Base-by-base conservation (phyloP, 2,888 invertebrate species). In the Sinohyriopsis cumingii region DNA sequence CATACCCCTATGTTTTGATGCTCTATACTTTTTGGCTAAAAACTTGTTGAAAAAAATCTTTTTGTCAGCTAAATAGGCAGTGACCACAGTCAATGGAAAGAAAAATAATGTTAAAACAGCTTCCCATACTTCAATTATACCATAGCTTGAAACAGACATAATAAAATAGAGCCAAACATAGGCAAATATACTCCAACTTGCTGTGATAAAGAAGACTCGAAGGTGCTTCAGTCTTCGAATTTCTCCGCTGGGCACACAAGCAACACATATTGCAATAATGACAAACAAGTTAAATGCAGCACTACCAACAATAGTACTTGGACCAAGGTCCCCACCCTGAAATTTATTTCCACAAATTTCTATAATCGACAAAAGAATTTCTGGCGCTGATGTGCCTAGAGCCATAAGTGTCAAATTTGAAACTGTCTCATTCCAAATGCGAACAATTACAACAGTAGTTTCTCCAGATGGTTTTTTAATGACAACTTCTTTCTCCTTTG, bases 391-490 rank as follows among this genome's bases (percentile, higher is more conserved):
- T 28, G 98, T 98, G 4, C 99, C 99, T 68, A 99, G 91, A 20
- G 99, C 99, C 99, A 99, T 99, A 67, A 99, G 92, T 7, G 99
- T 99, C 82, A 99, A 92, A 91, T 99, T 99, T 78, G 98, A 98
- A 60, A 99, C 99, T 3, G 99, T 99, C 90, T 99, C 99, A 91
- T 99, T 99, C 99, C 99, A 99, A 72, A 99, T 95, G 72, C 98
- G 93, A 22, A 99, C 98, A 65, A 94, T 95, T 60, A 99, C 92
- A 82, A 95, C 95, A 87, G 97, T 95, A 20, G 93, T 93, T 75
- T 96, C 95, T 75, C 96, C 96, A 86, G 95, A 95, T 78, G 95
- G 94, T 79, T 95, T 95, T 86, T 95, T 95, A 73, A 99, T 94
- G 84, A 94, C 94, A 86, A 99, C 95, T 90, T 97, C 96, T 85